phyloP scores from a whole-genome alignment of 1,140 invertebrate species.

The Drosophila sp. region DNA sequence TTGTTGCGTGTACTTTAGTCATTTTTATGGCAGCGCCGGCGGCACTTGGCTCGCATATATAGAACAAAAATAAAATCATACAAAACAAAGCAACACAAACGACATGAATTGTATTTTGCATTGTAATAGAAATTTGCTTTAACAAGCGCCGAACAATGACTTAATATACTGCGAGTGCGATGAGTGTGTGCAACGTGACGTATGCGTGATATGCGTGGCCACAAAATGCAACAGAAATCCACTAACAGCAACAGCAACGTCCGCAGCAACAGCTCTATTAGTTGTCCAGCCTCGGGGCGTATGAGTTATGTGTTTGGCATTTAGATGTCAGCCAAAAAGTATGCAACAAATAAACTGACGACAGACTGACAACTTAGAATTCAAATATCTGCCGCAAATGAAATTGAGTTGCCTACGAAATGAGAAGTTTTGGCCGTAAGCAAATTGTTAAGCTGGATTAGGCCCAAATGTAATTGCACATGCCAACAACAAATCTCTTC shows the following conservation, averaged over 20 bases:
- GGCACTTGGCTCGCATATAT: constrained; percentile 57
- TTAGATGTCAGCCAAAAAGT: constrained; percentile 65
- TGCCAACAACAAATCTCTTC: constrained; percentile 9
- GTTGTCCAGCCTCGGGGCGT: constrained; percentile 39
- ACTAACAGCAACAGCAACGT: background rate
- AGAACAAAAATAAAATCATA: background rate
- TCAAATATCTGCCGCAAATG: constrained; percentile 23
- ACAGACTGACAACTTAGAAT: constrained; percentile 42
- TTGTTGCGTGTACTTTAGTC: constrained; percentile 70
- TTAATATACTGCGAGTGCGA: constrained; percentile 45
- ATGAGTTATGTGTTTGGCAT: constrained; percentile 68
- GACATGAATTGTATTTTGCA: constrained; percentile 45
- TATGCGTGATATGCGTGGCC: constrained; percentile 59
- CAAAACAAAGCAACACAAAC: constrained; percentile 22
- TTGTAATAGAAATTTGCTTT: constrained; percentile 40
- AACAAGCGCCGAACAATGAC: constrained; percentile 43
- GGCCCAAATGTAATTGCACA: constrained; percentile 24
- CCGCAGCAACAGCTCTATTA: constrained; percentile 67
- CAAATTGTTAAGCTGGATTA: background rate
- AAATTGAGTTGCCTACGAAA: constrained; percentile 40
- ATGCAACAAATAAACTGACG: constrained; percentile 58
- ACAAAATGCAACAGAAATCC: constrained; percentile 7
- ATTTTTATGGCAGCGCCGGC: constrained; percentile 69
- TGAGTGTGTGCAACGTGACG: constrained; percentile 57
- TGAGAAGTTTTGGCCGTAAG: constrained; percentile 14